phyloP scores from a whole-genome alignment of 2,888 invertebrate genomes.

The Chaitophorus viminalis region DNA sequence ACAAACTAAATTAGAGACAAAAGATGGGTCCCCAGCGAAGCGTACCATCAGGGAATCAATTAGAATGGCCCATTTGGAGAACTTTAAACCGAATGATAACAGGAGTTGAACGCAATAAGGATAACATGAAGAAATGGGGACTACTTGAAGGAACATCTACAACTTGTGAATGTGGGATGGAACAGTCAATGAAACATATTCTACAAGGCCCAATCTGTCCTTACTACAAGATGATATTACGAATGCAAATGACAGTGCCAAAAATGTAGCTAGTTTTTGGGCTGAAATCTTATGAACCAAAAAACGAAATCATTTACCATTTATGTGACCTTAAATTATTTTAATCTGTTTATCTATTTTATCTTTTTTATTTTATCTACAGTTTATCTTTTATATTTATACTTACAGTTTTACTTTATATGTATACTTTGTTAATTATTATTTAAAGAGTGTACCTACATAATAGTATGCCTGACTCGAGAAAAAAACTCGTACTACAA shows the following conservation, averaged over 20 bases:
- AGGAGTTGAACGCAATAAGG: constrained; percentile 4
- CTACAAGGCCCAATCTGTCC: constrained; percentile 1
- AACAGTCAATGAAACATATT: no score
- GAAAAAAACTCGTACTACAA: neutral
- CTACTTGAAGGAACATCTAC: neutral
- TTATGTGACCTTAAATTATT: constrained; percentile 17
- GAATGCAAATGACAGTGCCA: neutral
- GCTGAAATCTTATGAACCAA: constrained; percentile 16
- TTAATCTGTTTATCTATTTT: constrained; percentile 5
- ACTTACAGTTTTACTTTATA: constrained; percentile 15
- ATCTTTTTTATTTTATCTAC: constrained; percentile 1
- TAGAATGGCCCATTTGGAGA: no score
- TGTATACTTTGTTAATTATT: constrained; percentile 7
- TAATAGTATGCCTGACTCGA: constrained; percentile 13
- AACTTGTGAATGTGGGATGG: neutral
- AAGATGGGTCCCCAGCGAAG: no score
- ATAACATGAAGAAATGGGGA: constrained; percentile 17
- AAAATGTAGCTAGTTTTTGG: neutral
- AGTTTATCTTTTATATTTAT: constrained; percentile 12
- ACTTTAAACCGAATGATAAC: no score
- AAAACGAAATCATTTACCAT: constrained; percentile 16
- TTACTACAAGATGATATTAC: neutral
- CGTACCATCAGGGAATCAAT: no score
- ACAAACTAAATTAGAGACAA: no score
- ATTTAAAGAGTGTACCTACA: constrained; percentile 10